Base-by-base conservation (phyloP, 2,113 vertebrate genomes). In the Trochalopteron elliotii region DNA sequence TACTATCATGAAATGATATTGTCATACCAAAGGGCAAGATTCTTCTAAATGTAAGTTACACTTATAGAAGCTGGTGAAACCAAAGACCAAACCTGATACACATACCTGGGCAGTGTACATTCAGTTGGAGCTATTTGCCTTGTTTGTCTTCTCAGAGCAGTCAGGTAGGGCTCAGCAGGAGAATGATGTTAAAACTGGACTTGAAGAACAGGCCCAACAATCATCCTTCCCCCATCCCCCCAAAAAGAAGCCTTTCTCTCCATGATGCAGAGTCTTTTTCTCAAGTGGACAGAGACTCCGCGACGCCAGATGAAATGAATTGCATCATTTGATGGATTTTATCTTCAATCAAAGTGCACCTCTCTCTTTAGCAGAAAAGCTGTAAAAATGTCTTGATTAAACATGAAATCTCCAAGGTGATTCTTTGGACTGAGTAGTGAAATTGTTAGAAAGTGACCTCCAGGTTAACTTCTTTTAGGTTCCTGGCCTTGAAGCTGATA, bases 361-460 rank as follows among this genome's bases (percentile, higher is more conserved):
- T 80, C 81, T 94, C 61, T 69, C 79, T 85, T 93, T 72, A 83
- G 61, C 13, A 95, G 60, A 84, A 91, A 92, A 93, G 77, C 65
- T 89, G 40, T 94, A 95, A 96, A 96, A 96, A 72, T 85, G 74
- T 79, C 89, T 93, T 87, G 28, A 87, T 96, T 94, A 90, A 96
- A 91, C 78, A 59, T 93, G 78, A 94, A 95, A 95, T 70, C 75
- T 94, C 81, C 74, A 85, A 94, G 89, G 70, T 85, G 55, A 72
- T 84, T 87, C 70, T 96, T 91, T 28, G 47, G 69, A 78, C 37
- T 56, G 22, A 87, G 78, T 52, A 94, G 74, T 47, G 78, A 93
- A 93, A 94, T 87, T 61, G 68, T 33, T 93, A 44, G 75, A 93
- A 87, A 88, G 70, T 94, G 89, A 94, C 94, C 95, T 93, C 45